These are phyloP conservation scores for Doryteuthis pealeii DNA, from an alignment of 1,140 invertebrate species.

Conservation along the genomic window DNA sequence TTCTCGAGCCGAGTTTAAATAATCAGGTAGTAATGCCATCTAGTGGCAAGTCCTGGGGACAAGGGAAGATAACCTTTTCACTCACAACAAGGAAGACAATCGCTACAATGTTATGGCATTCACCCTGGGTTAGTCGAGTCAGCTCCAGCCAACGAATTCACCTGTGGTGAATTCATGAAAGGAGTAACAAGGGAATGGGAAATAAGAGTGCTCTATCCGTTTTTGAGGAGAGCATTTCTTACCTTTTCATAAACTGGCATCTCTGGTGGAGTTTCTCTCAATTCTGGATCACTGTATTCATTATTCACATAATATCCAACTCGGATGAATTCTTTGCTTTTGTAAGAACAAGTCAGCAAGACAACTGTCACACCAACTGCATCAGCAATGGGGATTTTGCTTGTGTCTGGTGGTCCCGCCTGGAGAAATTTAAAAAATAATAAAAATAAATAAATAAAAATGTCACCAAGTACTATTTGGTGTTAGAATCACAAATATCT, in stretches of 20 bases:
- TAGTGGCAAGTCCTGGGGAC: too few species aligned
- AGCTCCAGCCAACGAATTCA: too few species aligned
- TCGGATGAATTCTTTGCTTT: conserved; percentile 90
- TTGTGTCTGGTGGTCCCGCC: conserved; percentile 92
- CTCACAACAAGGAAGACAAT: too few species aligned
- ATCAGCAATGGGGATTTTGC: conserved; percentile 91
- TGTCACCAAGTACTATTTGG: not conserved
- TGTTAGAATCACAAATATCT: not conserved
- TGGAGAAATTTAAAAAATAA: conserved; percentile 59
- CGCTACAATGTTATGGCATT: too few species aligned
- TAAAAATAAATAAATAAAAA: not conserved
- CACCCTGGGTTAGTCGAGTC: too few species aligned
- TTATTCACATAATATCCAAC: conserved; percentile 99
- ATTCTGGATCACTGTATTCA: conserved; percentile 90
- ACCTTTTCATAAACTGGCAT: conserved; percentile 92
- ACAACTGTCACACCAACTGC: conserved; percentile 97
- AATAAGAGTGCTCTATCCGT: too few species aligned
- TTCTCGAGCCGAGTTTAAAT: too few species aligned
- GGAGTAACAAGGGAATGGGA: too few species aligned
- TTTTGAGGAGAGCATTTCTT: conserved; percentile 1
- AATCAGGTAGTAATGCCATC: too few species aligned
- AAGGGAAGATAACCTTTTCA: too few species aligned
- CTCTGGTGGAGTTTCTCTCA: conserved; percentile 91
- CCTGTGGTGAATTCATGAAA: too few species aligned
- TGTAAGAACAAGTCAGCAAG: conserved; percentile 91